A percentile compares a stretch with the other conserved stretches of the same genome.
Evolutionary conservation across 2,797 vertebrate species (phyloP).

Genomic region (Schizopygopsis pylzovi): DNA sequence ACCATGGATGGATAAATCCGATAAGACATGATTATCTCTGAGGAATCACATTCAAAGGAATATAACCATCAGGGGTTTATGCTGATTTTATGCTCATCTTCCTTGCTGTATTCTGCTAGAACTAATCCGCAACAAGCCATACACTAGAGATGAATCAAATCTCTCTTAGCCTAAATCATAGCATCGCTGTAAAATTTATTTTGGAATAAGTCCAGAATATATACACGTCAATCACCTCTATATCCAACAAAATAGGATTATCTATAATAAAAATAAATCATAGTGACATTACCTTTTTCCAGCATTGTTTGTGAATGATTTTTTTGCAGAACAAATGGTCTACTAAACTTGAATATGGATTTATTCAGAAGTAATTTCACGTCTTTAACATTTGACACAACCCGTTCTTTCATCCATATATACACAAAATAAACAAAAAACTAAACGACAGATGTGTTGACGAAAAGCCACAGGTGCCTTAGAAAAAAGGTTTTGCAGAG

Average conservation of each 20-base stretch:
- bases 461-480: too few species aligned
- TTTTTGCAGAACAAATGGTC: not conserved
- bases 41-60: too few species aligned
- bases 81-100: too few species aligned
- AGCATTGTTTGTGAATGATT: not conserved
- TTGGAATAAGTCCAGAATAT: not conserved
- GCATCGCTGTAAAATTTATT: not conserved
- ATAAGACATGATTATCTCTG: slow-evolving; percentile 20
- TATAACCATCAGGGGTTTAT: too few species aligned
- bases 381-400: too few species aligned
- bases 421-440: too few species aligned
- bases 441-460: too few species aligned
- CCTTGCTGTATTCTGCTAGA: too few species aligned
- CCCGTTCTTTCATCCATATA: too few species aligned
- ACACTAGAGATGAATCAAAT: slow-evolving; percentile 20
- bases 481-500: too few species aligned
- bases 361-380: too few species aligned
- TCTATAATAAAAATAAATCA: not conserved
- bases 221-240: not conserved
- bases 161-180: slow-evolving; percentile 18
- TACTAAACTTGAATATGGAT: too few species aligned
- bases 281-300: not conserved
- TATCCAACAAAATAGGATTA: not conserved
- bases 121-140: slow-evolving; percentile 2
- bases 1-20: not conserved